These are phyloP conservation scores for Taurulus bubalis DNA, from an alignment of 2,113 vertebrate genomes.

Conservation along the genomic window DNA sequence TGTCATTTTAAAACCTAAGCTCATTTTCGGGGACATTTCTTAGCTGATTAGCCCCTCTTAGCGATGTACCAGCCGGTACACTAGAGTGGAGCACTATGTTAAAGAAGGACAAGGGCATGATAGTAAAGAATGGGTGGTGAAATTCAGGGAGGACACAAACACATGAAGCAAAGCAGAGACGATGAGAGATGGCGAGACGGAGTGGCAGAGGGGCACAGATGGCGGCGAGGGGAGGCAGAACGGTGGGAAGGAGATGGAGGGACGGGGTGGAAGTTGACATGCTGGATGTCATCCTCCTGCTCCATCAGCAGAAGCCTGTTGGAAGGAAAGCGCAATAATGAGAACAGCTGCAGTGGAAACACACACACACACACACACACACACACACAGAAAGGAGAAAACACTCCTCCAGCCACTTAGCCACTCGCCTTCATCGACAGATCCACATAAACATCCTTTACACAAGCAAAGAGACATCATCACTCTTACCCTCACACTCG, in stretches of 20 bases:
- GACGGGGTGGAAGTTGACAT: conserved; percentile 53
- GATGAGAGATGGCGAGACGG: conserved; percentile 22
- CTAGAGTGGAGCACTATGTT: conserved; percentile 22
- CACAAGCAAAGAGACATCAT: conserved; percentile 12
- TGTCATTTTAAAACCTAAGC: conserved; percentile 12
- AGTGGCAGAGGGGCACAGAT: conserved; percentile 46
- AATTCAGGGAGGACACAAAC: conserved; percentile 22
- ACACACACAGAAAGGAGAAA: conserved; percentile 32
- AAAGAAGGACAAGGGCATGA: conserved; percentile 30
- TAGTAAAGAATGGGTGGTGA: conserved; percentile 6
- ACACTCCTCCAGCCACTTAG: conserved; percentile 66
- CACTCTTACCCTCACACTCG: conserved; percentile 84
- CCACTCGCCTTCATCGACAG: conserved; percentile 13
- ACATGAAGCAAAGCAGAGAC: conserved; percentile 20
- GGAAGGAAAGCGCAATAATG: conserved; percentile 59
- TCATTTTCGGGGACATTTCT: conserved; percentile 34
- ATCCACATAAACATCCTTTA: conserved; percentile 41
- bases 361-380: conserved; percentile 28
- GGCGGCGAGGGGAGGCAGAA: conserved; percentile 55
- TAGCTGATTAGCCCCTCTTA: conserved; percentile 35
- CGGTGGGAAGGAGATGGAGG: conserved; percentile 47
- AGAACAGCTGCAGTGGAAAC: conserved; percentile 65
- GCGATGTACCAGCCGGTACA: conserved; percentile 26
- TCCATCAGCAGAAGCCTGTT: conserved; percentile 84
- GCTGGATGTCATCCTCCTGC: conserved; percentile 63